These are phyloP conservation scores for Pantherophis alleghaniensis DNA, from an alignment of 2,797 vertebrate species.

Conservation along the genomic window DNA sequence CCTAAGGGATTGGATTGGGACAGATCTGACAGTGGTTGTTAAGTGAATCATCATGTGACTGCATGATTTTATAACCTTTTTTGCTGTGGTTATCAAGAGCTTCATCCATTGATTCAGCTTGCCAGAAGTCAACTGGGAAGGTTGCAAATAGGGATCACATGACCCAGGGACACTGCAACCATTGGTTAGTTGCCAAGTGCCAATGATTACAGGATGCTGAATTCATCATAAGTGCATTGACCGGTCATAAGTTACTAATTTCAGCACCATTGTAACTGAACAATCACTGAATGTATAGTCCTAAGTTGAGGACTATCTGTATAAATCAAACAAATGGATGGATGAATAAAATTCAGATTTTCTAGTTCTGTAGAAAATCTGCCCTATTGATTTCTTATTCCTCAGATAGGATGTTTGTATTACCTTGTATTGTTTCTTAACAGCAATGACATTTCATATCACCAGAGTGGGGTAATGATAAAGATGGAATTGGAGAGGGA, in stretches of 20 bases:
- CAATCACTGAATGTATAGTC: background rate
- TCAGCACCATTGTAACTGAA: background rate
- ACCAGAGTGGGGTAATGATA: background rate
- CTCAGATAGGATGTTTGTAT: background rate
- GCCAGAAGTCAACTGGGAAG: too few relatives aligned
- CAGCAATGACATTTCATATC: background rate
- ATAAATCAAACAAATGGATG: background rate
- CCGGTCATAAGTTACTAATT: background rate
- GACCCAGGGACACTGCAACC: too few relatives aligned
- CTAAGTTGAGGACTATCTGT: background rate
- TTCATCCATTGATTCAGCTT: too few relatives aligned
- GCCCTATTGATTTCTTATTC: background rate
- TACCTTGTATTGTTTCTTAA: background rate
- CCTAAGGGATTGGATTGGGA: too few relatives aligned
- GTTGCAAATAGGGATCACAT: too few relatives aligned
- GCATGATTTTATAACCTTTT: too few relatives aligned
- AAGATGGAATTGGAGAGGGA: background rate
- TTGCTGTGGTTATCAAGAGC: too few relatives aligned
- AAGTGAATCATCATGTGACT: too few relatives aligned
- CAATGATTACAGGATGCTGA: too few relatives aligned
- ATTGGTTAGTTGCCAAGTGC: too few relatives aligned
- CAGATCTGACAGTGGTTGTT: too few relatives aligned
- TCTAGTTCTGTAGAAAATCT: background rate
- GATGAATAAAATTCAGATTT: background rate
- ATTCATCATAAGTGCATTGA: background rate